Evolutionary conservation across 2,797 vertebrate genomes (phyloP).

Genomic region (Valencia hispanica): DNA sequence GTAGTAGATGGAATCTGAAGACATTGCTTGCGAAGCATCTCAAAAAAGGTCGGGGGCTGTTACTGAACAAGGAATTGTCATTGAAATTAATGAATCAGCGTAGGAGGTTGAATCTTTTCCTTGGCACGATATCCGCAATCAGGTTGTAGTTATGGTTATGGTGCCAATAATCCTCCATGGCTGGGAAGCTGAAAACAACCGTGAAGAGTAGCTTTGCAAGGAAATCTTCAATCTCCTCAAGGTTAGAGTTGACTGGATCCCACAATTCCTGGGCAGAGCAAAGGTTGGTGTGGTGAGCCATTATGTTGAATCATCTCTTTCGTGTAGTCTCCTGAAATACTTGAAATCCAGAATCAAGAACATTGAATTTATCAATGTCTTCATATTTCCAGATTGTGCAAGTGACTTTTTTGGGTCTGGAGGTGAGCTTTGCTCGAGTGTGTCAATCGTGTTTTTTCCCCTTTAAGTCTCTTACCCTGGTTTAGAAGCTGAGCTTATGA

Average conservation of each 20-base stretch:
- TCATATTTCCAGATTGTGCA: neutral
- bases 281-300: neutral
- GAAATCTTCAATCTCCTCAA: neutral
- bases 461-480: neutral
- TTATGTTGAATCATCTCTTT: neutral
- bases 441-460: neutral
- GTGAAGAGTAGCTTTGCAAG: neutral
- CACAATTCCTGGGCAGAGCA: neutral
- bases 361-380: neutral
- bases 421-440: neutral
- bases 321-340: neutral
- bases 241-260: neutral
- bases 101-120: too few relatives aligned
- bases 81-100: too few relatives aligned
- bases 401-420: neutral
- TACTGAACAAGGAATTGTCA: too few relatives aligned
- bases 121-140: neutral
- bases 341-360: conserved; percentile 1
- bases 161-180: too few relatives aligned
- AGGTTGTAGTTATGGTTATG: too few relatives aligned
- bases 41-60: too few relatives aligned
- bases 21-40: too few relatives aligned
- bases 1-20: too few relatives aligned
- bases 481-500: neutral
- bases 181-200: too few relatives aligned